These are phyloP conservation scores for Chelonus insularis DNA, from an alignment of 1,140 invertebrate genomes.

Conservation along the genomic window DNA sequence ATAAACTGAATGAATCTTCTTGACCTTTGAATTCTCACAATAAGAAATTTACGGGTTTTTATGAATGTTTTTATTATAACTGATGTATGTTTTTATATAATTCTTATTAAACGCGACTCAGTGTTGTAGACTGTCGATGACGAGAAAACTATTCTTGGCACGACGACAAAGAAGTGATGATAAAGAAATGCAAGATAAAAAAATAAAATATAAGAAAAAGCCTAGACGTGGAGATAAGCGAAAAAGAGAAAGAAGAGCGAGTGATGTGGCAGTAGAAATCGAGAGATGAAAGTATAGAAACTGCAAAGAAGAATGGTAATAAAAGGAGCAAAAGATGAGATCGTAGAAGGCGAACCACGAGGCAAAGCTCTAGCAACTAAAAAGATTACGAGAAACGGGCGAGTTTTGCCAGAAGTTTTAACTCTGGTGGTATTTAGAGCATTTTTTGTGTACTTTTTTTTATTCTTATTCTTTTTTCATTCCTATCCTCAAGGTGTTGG, in stretches of 20 bases:
- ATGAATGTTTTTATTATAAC: too few relatives aligned
- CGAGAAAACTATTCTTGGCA: conserved; percentile 21
- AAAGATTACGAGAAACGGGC: conserved; percentile 25
- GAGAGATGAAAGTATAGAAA: conserved; percentile 1
- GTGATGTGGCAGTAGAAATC: neutral
- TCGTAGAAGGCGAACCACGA: conserved; percentile 14
- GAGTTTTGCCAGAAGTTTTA: conserved; percentile 20
- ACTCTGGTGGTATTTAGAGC: conserved; percentile 20
- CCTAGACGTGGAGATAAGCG: neutral
- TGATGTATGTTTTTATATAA: too few relatives aligned
- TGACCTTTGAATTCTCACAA: too few relatives aligned
- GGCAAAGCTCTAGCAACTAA: conserved; percentile 3
- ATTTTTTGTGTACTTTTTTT: neutral
- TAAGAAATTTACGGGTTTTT: too few relatives aligned
- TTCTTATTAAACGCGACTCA: too few relatives aligned
- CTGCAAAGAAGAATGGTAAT: conserved; percentile 17
- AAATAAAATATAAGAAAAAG: neutral
- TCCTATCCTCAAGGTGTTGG: neutral
- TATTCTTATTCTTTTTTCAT: conserved; percentile 7
- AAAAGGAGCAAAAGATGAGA: conserved; percentile 18
- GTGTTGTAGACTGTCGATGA: conserved; percentile 10
- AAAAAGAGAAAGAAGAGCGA: neutral
- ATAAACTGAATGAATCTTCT: too few relatives aligned
- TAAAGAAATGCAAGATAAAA: neutral
- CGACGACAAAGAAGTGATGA: conserved; percentile 4